Evolutionary conservation across 2,797 vertebrate genomes (phyloP).

Genomic region (Myoxocephalus aenaeus): DNA sequence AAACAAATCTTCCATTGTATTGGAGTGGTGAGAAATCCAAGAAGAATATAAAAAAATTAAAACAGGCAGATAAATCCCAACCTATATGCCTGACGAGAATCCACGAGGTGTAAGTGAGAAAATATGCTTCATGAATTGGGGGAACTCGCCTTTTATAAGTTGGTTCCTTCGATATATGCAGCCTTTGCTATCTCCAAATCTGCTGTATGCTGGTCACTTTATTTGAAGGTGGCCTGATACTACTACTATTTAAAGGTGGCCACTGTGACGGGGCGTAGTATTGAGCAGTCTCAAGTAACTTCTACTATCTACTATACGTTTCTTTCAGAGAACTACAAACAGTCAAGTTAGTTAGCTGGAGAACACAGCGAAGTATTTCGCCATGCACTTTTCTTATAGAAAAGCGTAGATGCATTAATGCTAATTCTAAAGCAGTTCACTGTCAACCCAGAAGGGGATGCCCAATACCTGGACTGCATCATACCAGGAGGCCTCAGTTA

Average conservation of each 20-base stretch:
- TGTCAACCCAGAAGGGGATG: conserved; percentile 15
- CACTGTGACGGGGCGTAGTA: neutral
- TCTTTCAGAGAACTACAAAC: too few relatives aligned
- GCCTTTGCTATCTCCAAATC: neutral
- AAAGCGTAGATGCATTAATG: neutral
- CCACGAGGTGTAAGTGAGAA: neutral
- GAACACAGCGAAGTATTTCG: too few relatives aligned
- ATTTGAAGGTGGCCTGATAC: neutral
- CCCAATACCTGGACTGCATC: neutral
- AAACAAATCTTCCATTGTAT: neutral
- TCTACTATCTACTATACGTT: neutral
- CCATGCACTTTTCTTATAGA: neutral
- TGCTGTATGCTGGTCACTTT: neutral
- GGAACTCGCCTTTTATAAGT: neutral
- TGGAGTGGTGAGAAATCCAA: neutral
- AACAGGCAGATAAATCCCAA: neutral
- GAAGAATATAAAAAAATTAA: neutral
- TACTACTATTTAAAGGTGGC: neutral
- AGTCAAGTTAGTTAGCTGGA: too few relatives aligned
- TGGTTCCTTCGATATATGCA: neutral
- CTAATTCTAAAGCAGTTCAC: conserved; percentile 11
- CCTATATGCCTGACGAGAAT: neutral
- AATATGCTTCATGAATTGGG: neutral
- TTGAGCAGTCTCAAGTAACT: neutral
- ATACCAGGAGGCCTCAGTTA: neutral